Conservation (phyloP, 2,888 invertebrate species). For the Parthenolecanium corni region DNA sequence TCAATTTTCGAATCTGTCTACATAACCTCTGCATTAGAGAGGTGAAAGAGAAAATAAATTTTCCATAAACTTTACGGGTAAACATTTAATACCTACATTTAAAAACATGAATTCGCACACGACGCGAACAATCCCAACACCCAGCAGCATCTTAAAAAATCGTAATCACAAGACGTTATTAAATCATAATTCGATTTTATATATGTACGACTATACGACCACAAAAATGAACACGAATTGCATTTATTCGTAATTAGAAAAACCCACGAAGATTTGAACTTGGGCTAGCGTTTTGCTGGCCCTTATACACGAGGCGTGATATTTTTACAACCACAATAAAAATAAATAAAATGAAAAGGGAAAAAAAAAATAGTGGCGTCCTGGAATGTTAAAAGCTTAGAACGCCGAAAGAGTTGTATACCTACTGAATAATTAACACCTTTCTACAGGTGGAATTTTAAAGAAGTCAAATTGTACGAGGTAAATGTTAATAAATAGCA, state of each 20-base stretch:
- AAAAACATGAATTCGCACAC: neutral
- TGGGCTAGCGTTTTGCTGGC: too few species aligned
- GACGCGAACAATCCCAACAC: too few species aligned
- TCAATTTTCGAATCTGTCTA: too few species aligned
- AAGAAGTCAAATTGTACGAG: conserved; percentile 1
- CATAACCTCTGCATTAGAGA: too few species aligned
- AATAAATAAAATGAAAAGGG: neutral
- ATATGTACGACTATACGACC: too few species aligned
- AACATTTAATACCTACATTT: conserved; percentile 6
- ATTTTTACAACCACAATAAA: conserved; percentile 14
- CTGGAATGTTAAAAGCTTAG: conserved; percentile 18
- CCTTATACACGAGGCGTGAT: neutral
- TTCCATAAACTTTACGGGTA: conserved; percentile 1
- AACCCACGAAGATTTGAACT: too few species aligned
- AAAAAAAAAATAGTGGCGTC: neutral
- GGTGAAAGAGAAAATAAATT: neutral
- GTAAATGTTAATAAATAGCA: conserved; percentile 9
- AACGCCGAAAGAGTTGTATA: conserved; percentile 9
- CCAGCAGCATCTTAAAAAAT: too few species aligned
- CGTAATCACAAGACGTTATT: too few species aligned
- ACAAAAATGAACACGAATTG: too few species aligned
- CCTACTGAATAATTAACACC: conserved; percentile 14
- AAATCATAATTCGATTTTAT: too few species aligned
- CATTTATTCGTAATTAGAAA: too few species aligned
- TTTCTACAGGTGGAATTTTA: conserved; percentile 2